phyloP scores from a whole-genome alignment of 2,113 vertebrate species.

The Caracal caracal region DNA sequence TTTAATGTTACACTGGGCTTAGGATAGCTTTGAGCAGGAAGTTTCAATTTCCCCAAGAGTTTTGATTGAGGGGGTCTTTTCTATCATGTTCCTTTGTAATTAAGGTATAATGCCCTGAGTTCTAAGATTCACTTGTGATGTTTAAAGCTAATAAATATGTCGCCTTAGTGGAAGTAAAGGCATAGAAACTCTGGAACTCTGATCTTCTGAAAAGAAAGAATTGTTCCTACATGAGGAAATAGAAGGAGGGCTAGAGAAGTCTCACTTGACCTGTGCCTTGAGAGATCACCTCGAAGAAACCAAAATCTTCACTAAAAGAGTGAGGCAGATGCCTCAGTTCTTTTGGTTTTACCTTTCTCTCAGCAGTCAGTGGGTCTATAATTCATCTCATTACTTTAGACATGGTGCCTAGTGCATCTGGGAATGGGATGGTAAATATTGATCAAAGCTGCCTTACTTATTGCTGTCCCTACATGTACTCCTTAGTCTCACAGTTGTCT shows the following conservation, averaged over 20 bases:
- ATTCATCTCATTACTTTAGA: neutral
- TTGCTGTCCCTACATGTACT: neutral
- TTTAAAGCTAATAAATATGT: neutral
- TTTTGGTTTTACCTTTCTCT: neutral
- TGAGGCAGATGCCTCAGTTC: neutral
- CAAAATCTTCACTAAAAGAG: neutral
- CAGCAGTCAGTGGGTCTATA: neutral
- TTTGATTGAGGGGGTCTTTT: neutral
- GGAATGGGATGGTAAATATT: neutral
- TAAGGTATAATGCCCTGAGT: neutral
- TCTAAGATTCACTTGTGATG: neutral
- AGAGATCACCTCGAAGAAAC: neutral
- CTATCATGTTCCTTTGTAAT: neutral
- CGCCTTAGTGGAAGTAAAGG: neutral
- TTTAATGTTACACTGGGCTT: slow-evolving; percentile 16
- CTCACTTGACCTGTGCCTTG: neutral
- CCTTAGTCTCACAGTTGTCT: neutral
- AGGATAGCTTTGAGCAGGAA: neutral
- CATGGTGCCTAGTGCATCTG: neutral
- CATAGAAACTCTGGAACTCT: neutral
- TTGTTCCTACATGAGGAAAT: neutral
- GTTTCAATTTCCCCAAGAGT: neutral
- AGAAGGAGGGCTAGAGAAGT: neutral
- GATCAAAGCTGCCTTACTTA: neutral
- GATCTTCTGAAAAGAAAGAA: neutral